phyloP scores from a whole-genome alignment of 2,888 invertebrate species.

The Yponomeuta cagnagella region DNA sequence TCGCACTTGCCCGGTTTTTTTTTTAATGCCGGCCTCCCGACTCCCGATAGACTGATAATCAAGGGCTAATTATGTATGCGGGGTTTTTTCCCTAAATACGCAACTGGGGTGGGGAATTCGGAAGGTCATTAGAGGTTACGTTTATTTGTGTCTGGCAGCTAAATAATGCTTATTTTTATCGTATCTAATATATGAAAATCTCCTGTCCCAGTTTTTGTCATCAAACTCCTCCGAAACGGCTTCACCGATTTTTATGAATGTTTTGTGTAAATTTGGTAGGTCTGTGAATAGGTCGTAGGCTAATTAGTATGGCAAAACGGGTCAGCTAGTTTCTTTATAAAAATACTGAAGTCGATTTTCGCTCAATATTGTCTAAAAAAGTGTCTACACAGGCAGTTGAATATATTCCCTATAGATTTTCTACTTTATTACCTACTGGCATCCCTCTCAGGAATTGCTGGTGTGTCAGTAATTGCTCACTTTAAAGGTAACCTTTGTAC shows the following conservation, averaged over 20 bases:
- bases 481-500: no score
- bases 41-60: conserved; percentile 16
- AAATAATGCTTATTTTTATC: not conserved
- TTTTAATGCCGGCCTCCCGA: conserved; percentile 2
- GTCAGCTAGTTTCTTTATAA: not conserved
- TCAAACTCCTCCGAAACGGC: no score
- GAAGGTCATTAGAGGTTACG: conserved; percentile 4
- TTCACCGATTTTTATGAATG: no score
- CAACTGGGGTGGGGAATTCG: not conserved
- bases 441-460: no score
- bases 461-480: no score
- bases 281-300: no score
- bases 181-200: no score
- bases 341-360: not conserved
- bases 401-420: no score
- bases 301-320: no score
- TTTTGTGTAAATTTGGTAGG: no score
- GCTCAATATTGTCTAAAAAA: not conserved
- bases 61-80: conserved; percentile 15
- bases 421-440: no score
- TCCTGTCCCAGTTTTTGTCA: no score
- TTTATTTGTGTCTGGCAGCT: conserved; percentile 4
- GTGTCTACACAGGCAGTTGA: not conserved
- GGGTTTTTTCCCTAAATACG: conserved; percentile 11
- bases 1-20: not conserved